Evolutionary conservation across 1,140 invertebrate species (phyloP).

Genomic region (Rhysida immarginata): DNA sequence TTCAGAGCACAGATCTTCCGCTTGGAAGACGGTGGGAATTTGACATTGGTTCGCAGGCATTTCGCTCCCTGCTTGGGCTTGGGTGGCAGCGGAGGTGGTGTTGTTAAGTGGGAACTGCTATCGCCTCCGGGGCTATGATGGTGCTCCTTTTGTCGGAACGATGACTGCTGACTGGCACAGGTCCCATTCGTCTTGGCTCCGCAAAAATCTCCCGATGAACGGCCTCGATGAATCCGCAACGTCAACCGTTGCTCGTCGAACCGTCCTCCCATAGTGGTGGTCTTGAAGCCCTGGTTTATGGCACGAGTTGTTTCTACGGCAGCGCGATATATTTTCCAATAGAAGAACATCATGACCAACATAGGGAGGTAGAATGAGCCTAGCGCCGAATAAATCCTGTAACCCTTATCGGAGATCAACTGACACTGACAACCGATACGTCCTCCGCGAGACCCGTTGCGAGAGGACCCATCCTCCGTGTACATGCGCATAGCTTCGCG

Average conservation of each 20-base stretch:
- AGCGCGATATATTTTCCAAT: conserved; percentile 86
- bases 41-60: not conserved
- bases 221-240: conserved; percentile 74
- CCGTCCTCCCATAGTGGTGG: conserved; percentile 49
- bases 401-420: conserved; percentile 71
- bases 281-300: conserved; percentile 82
- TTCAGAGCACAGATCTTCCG: not conserved
- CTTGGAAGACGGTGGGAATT: conserved; percentile 9
- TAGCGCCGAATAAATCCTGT: conserved; percentile 69
- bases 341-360: conserved; percentile 92
- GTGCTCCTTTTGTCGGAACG: conserved; percentile 4
- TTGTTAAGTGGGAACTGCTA: not conserved
- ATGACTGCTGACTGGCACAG: conserved; percentile 11
- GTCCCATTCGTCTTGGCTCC: conserved; percentile 21
- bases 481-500: not conserved
- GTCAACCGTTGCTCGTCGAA: conserved; percentile 77
- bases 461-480: conserved; percentile 3
- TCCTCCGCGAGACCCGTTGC: too few species aligned
- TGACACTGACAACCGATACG: conserved; percentile 50
- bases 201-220: conserved; percentile 22
- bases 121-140: not conserved
- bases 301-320: conserved; percentile 76
- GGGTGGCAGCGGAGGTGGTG: too few species aligned
- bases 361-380: conserved; percentile 94
- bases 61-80: not conserved